Evolutionary conservation across 1,140 invertebrate genomes (phyloP).

Genomic region (Drosophila truncata): DNA sequence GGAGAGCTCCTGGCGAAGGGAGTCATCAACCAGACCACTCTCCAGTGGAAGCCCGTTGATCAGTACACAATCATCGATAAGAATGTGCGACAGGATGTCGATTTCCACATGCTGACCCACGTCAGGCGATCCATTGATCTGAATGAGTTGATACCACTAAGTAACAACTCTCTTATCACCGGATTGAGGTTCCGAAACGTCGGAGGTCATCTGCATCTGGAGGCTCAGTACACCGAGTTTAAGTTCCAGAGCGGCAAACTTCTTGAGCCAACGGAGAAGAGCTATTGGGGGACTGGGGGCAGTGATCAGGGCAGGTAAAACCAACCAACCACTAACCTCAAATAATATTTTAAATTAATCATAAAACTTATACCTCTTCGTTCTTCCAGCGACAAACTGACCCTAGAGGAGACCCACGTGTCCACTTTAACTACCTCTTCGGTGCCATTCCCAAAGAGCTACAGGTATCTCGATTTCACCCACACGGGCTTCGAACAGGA

Average conservation of each 20-base stretch:
- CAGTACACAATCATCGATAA: slow-evolving; percentile 87
- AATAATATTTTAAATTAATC: background rate
- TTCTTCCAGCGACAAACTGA: slow-evolving; percentile 86
- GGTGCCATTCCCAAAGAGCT: slow-evolving; percentile 87
- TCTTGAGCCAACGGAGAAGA: slow-evolving; percentile 76
- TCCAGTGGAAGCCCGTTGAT: slow-evolving; percentile 89
- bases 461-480: slow-evolving; percentile 92
- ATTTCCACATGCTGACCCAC: slow-evolving; percentile 91
- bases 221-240: slow-evolving; percentile 92
- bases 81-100: slow-evolving; percentile 87
- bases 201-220: slow-evolving; percentile 93
- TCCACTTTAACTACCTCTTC: slow-evolving; percentile 88
- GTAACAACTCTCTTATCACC: slow-evolving; percentile 88
- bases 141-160: slow-evolving; percentile 88
- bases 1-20: slow-evolving; percentile 89
- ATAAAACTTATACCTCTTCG: background rate
- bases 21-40: slow-evolving; percentile 87
- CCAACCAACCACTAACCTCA: background rate
- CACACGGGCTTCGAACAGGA: slow-evolving; percentile 90
- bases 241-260: slow-evolving; percentile 91
- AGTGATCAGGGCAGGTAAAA: slow-evolving; percentile 89
- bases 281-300: slow-evolving; percentile 88
- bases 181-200: slow-evolving; percentile 90
- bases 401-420: slow-evolving; percentile 88
- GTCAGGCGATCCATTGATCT: slow-evolving; percentile 92